Evolutionary conservation across 2,797 vertebrate species (phyloP).

Genomic region (Mus caroli): DNA sequence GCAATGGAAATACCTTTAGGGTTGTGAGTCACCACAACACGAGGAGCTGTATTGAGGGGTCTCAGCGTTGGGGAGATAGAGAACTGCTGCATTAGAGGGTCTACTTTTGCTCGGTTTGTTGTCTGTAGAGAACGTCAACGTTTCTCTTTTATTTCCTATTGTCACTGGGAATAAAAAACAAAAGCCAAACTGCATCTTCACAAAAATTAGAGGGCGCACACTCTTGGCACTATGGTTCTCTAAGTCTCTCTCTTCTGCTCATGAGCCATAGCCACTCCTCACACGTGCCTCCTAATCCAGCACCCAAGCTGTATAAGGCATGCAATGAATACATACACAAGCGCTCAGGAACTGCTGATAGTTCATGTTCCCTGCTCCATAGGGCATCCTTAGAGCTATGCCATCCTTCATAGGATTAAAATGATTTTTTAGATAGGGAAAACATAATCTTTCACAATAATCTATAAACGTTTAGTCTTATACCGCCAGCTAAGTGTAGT

Average conservation of each 20-base stretch:
- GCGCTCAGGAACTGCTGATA: background rate
- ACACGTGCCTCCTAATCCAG: background rate
- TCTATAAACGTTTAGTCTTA: background rate
- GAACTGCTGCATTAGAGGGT: background rate
- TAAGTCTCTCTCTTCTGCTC: background rate
- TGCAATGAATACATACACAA: background rate
- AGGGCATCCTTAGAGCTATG: background rate
- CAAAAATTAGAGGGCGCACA: background rate
- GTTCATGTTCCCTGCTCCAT: background rate
- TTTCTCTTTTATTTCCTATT: background rate
- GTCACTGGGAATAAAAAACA: slow-evolving; percentile 15
- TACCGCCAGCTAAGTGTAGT: background rate
- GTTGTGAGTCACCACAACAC: background rate
- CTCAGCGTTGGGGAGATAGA: background rate
- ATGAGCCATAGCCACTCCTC: background rate
- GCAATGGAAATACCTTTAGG: background rate
- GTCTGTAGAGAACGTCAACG: background rate
- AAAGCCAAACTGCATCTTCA: background rate
- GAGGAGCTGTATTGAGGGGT: background rate
- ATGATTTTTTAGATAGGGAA: background rate
- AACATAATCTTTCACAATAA: background rate
- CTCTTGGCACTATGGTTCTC: background rate
- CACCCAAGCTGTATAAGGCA: background rate
- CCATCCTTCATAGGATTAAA: background rate
- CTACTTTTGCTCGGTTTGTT: background rate